Conservation (phyloP, 2,797 vertebrate genomes). For the Chanos chanos region DNA sequence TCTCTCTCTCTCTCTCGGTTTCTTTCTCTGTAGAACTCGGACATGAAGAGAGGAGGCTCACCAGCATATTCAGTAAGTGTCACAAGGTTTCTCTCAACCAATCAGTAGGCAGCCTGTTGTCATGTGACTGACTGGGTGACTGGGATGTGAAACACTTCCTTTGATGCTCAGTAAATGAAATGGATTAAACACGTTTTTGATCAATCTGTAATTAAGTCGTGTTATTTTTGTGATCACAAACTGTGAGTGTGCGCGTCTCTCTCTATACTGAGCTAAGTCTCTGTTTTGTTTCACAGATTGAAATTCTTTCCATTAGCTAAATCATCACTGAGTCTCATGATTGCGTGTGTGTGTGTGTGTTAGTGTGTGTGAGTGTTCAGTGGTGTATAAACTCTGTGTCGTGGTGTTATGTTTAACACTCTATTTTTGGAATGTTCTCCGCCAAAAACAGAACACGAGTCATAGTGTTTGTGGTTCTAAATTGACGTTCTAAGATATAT, state of each 20-base stretch:
- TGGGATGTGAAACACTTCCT: too few relatives aligned
- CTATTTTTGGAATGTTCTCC: neutral
- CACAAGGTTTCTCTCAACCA: too few relatives aligned
- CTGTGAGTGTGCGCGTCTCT: neutral
- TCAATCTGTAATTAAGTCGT: too few relatives aligned
- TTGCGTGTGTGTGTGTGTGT: neutral
- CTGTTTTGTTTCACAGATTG: neutral
- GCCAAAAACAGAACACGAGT: too few relatives aligned
- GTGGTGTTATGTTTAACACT: neutral
- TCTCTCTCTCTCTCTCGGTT: too few relatives aligned
- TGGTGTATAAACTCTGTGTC: neutral
- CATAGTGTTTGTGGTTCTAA: too few relatives aligned
- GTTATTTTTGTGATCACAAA: too few relatives aligned
- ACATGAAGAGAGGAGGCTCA: conserved; percentile 77
- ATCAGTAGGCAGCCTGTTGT: conserved; percentile 27
- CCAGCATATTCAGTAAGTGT: conserved; percentile 74
- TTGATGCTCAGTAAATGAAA: too few relatives aligned
- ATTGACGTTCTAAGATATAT: too few relatives aligned
- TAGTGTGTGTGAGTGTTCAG: neutral
- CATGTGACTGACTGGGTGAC: conserved; percentile 49
- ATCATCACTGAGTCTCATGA: neutral
- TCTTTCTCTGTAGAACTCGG: conserved; percentile 47
- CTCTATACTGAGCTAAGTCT: neutral
- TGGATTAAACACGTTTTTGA: too few relatives aligned
- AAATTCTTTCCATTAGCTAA: conserved; percentile 12